These are phyloP conservation scores for Oxyruncus cristatus DNA, from an alignment of 2,113 vertebrate genomes.

Conservation along the genomic window DNA sequence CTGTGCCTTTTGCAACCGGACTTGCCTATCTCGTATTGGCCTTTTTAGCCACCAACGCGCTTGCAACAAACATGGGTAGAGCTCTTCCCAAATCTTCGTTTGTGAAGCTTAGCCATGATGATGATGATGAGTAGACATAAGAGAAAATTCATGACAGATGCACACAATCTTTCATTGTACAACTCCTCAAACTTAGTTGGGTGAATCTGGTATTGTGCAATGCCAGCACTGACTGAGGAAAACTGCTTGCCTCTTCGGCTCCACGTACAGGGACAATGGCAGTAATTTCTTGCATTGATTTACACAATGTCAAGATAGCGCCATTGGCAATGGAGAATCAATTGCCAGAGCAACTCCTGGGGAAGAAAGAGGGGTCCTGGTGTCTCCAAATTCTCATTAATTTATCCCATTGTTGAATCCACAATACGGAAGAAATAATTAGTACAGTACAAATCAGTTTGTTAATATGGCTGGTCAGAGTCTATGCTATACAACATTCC, in stretches of 20 bases:
- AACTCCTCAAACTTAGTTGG: not conserved
- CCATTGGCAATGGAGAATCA: not conserved
- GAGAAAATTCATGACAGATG: not conserved
- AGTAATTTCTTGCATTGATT: not conserved
- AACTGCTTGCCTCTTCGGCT: not conserved
- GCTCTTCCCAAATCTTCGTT: too few relatives aligned
- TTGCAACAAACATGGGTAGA: too few relatives aligned
- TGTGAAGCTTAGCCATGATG: too few relatives aligned
- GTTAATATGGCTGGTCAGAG: not conserved
- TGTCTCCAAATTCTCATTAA: not conserved
- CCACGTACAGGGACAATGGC: not conserved
- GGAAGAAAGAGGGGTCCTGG: not conserved
- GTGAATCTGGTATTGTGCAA: not conserved
- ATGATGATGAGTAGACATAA: slow-evolving; percentile 8
- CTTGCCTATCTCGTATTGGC: too few relatives aligned
- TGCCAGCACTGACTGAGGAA: not conserved
- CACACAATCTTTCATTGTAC: not conserved
- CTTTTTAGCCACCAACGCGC: too few relatives aligned
- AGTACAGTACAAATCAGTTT: not conserved
- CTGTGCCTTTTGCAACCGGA: too few relatives aligned
- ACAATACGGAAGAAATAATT: not conserved
- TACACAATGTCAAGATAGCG: not conserved
- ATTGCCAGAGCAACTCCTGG: not conserved
- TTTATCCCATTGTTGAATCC: not conserved
- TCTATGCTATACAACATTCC: not conserved